phyloP scores from a whole-genome alignment of 1,140 invertebrate genomes.

The Carposina sasakii region DNA sequence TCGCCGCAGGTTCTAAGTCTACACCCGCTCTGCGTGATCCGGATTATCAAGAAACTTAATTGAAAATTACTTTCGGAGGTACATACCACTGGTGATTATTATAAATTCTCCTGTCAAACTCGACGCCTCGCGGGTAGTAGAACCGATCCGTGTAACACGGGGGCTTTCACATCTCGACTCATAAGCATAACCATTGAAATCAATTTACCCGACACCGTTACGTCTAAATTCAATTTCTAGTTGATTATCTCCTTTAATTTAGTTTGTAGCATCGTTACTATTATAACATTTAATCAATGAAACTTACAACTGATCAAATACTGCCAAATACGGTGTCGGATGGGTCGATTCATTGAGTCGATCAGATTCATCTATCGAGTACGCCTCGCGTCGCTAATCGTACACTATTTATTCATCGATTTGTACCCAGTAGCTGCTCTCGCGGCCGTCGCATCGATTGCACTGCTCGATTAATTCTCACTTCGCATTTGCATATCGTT shows the following conservation, averaged over 20 bases:
- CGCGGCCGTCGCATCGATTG: slow-evolving; percentile 47
- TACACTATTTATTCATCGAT: slow-evolving; percentile 55
- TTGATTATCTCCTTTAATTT: slow-evolving; percentile 18
- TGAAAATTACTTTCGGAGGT: slow-evolving; percentile 55
- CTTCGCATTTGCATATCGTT: slow-evolving; percentile 59
- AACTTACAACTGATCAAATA: slow-evolving; percentile 26
- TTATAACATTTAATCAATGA: slow-evolving; percentile 30
- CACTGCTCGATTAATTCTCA: slow-evolving; percentile 50
- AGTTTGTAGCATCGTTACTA: slow-evolving; percentile 8
- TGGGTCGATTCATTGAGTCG: slow-evolving; percentile 37
- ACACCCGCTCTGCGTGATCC: slow-evolving; percentile 35
- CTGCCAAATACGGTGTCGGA: slow-evolving; percentile 34
- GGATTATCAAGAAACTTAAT: slow-evolving; percentile 64
- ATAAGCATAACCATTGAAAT: slow-evolving; percentile 7
- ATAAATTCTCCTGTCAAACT: slow-evolving; percentile 46
- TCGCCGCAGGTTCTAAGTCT: slow-evolving; percentile 37
- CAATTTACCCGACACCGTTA: slow-evolving; percentile 3
- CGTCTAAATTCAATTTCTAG: slow-evolving; percentile 11
- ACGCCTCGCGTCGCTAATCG: slow-evolving; percentile 46
- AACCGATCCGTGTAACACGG: slow-evolving; percentile 31
- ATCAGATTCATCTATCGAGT: slow-evolving; percentile 41
- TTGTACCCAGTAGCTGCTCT: slow-evolving; percentile 48
- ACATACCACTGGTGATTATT: slow-evolving; percentile 34
- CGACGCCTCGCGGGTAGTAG: slow-evolving; percentile 19
- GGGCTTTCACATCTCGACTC: slow-evolving; percentile 27